Conservation (phyloP, 1,140 invertebrate species). For the Papilio machaon region DNA sequence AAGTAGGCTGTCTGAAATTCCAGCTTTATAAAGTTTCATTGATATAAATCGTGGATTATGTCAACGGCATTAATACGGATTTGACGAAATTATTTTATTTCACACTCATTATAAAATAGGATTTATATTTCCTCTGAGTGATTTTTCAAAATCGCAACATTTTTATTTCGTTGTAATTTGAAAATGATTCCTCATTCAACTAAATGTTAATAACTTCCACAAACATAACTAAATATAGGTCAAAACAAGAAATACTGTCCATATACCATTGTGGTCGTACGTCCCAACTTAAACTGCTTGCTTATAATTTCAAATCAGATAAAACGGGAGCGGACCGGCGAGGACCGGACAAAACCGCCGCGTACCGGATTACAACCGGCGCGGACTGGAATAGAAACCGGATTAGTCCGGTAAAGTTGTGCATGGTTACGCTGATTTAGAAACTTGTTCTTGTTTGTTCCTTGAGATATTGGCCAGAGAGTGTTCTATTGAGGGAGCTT, state of each 20-base stretch:
- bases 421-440: conserved; percentile 77
- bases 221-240: conserved; percentile 4
- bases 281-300: conserved; percentile 53
- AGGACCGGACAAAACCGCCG: conserved; percentile 54
- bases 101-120: conserved; percentile 23
- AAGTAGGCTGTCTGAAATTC: conserved; percentile 35
- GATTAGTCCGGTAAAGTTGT: conserved; percentile 73
- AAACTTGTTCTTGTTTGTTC: conserved; percentile 75
- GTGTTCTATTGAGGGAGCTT: conserved; percentile 49
- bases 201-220: not conserved
- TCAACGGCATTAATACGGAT: conserved; percentile 13
- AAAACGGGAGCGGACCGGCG: conserved; percentile 50
- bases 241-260: conserved; percentile 11
- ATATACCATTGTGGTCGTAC: conserved; percentile 34
- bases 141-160: not conserved
- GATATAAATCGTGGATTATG: conserved; percentile 35
- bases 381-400: conserved; percentile 65
- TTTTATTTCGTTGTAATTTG: not conserved
- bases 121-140: conserved; percentile 1
- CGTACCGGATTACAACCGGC: conserved; percentile 69
- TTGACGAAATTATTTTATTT: conserved; percentile 28
- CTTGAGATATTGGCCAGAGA: conserved; percentile 59
- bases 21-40: conserved; percentile 30
- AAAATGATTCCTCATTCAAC: not conserved
- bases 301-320: conserved; percentile 74